Conservation (phyloP, 1,140 invertebrate genomes). For the Macrosteles quadrilineatus region DNA sequence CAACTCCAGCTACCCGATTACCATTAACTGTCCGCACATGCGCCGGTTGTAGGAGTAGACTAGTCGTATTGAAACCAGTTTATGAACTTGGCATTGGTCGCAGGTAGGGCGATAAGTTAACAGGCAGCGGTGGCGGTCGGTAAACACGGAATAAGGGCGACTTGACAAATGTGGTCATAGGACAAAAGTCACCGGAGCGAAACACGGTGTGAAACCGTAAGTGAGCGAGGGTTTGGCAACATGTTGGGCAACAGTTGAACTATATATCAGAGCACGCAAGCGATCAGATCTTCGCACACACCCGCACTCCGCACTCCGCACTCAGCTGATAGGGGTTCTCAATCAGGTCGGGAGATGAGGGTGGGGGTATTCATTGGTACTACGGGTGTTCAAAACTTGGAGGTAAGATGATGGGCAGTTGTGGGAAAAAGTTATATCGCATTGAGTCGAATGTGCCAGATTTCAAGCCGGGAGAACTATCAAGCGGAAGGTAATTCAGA, state of each 20-base stretch:
- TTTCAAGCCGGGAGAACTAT: no score
- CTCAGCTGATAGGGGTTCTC: no score
- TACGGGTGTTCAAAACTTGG: no score
- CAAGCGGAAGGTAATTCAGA: no score
- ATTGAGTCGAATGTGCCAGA: no score
- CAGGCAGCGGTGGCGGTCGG: neutral
- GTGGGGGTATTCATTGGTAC: no score
- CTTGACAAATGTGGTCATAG: conserved; percentile 10
- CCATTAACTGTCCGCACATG: no score
- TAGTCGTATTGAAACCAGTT: conserved; percentile 3
- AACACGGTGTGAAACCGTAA: conserved; percentile 8
- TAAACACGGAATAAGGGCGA: conserved; percentile 1
- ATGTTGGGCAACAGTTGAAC: neutral
- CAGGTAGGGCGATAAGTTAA: neutral
- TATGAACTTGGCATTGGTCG: conserved; percentile 10
- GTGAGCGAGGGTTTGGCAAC: conserved; percentile 6
- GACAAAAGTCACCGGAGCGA: conserved; percentile 9
- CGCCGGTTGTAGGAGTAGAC: no score
- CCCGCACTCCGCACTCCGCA: neutral
- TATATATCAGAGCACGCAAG: conserved; percentile 9
- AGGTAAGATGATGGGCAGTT: no score
- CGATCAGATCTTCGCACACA: conserved; percentile 7
- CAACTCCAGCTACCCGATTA: no score
- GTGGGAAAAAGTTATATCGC: no score
- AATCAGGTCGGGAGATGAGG: no score